Percentiles rank a stretch among this genome's conserved stretches.
These are phyloP conservation scores for Paracanthobrama guichenoti DNA, from an alignment of 2,113 vertebrate species.

Conservation along the genomic window DNA sequence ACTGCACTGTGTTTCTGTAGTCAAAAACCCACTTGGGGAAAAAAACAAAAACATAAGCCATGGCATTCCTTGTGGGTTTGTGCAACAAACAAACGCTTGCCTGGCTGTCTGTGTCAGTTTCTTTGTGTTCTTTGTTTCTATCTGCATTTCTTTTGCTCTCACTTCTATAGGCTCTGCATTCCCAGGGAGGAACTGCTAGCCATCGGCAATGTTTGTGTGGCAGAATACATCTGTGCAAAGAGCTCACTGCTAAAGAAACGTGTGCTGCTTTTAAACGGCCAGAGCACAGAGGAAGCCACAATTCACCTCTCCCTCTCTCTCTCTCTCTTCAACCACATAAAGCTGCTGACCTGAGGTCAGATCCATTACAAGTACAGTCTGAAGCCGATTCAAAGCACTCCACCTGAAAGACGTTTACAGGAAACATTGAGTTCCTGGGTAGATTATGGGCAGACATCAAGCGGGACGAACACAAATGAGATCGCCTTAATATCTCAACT, in stretches of 20 bases:
- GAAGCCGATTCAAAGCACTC: slow-evolving; percentile 34
- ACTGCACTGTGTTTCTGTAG: background rate
- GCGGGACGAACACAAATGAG: background rate
- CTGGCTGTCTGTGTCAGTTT: slow-evolving; percentile 3
- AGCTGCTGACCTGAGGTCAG: slow-evolving; percentile 6
- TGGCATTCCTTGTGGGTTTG: background rate
- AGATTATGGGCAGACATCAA: background rate
- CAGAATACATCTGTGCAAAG: slow-evolving; percentile 27
- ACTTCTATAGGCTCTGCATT: slow-evolving; percentile 42
- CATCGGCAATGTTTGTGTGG: slow-evolving; percentile 54
- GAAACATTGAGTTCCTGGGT: background rate
- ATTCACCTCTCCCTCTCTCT: background rate
- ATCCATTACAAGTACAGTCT: slow-evolving; percentile 28
- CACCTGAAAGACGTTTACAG: background rate
- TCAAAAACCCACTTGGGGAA: background rate
- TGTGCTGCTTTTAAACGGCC: background rate
- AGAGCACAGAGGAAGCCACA: slow-evolving; percentile 13
- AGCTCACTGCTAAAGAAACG: slow-evolving; percentile 11
- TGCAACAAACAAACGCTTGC: background rate
- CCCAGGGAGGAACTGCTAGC: slow-evolving; percentile 52
- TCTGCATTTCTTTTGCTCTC: background rate
- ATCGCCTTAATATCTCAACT: background rate
- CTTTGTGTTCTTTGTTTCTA: background rate
- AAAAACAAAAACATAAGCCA: background rate
- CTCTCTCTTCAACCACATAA: background rate